phyloP scores from a whole-genome alignment of 2,113 vertebrate species.

The Dascyllus trimaculatus region DNA sequence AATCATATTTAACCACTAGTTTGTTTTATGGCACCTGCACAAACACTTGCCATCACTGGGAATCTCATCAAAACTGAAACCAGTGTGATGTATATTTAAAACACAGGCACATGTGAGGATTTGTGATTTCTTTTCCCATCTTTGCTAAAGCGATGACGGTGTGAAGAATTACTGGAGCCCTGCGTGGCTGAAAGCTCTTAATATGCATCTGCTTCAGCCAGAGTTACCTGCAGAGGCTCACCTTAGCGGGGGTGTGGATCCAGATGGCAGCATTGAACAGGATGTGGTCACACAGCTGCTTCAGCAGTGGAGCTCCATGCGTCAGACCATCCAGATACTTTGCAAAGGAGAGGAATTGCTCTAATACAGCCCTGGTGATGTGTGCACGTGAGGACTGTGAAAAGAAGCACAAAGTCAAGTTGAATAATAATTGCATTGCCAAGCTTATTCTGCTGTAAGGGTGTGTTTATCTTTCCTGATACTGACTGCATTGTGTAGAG shows the following conservation, averaged over 20 bases:
- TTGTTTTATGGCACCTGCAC: constrained; percentile 22
- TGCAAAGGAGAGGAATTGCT: constrained; percentile 97
- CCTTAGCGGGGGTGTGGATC: constrained; percentile 98
- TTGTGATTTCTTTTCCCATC: neutral
- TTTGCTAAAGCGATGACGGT: neutral
- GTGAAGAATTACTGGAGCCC: neutral
- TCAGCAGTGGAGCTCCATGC: constrained; percentile 95
- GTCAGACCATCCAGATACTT: constrained; percentile 96
- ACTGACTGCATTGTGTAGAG: neutral
- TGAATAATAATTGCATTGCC: neutral
- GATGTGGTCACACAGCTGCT: constrained; percentile 98
- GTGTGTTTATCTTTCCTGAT: neutral
- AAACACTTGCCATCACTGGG: neutral
- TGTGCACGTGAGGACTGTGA: constrained; percentile 93
- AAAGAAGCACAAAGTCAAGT: constrained; percentile 24
- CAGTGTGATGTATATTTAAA: neutral
- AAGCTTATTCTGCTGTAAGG: neutral
- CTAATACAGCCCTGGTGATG: constrained; percentile 95
- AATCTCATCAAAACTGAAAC: neutral
- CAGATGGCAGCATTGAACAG: constrained; percentile 99
- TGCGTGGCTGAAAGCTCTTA: neutral
- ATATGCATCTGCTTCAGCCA: neutral
- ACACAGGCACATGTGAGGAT: neutral
- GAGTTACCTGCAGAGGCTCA: constrained; percentile 69
- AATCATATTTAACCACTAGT: neutral